These are phyloP conservation scores for Muricea muricata DNA, from an alignment of 92 coral and sea anemone genomes.

Conservation along the genomic window DNA sequence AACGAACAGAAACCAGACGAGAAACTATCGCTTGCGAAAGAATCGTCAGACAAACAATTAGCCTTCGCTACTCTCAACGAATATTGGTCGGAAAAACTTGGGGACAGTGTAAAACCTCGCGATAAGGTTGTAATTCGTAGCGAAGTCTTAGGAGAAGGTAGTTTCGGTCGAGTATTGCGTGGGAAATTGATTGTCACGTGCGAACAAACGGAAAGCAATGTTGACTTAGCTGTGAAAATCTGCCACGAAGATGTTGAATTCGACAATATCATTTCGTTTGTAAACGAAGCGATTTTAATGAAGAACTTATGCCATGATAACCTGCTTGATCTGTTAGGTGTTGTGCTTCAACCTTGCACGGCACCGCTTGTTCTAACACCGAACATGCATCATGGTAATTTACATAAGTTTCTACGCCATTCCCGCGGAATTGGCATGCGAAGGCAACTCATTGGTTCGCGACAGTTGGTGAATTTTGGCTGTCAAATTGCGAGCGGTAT, in stretches of 20 bases:
- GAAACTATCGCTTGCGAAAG: conserved; percentile 22
- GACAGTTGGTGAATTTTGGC: conserved; percentile 25
- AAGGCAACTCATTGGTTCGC: conserved; percentile 36
- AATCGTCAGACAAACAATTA: background rate
- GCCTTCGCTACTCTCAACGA: conserved; percentile 30
- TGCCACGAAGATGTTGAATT: conserved; percentile 31
- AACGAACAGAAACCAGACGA: background rate
- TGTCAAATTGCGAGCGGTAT: conserved; percentile 36
- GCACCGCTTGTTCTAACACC: conserved; percentile 32
- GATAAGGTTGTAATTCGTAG: conserved; percentile 5
- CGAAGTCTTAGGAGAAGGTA: conserved; percentile 36
- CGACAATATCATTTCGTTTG: conserved; percentile 21
- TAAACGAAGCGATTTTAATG: conserved; percentile 40
- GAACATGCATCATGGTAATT: conserved; percentile 22
- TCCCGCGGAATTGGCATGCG: conserved; percentile 45
- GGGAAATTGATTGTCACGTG: conserved; percentile 3
- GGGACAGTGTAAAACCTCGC: conserved; percentile 5
- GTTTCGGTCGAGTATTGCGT: conserved; percentile 23
- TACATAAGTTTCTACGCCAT: conserved; percentile 38
- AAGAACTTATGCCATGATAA: conserved; percentile 4
- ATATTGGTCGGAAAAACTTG: conserved; percentile 24
- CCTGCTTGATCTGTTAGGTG: conserved; percentile 12
- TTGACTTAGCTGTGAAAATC: conserved; percentile 35
- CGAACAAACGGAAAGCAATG: background rate
- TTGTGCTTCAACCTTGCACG: conserved; percentile 20